Evolutionary conservation across 2,113 vertebrate genomes (phyloP), one percentile per base, ranked within the genome.

Genomic region (Microcebus tavaratra): DNA sequence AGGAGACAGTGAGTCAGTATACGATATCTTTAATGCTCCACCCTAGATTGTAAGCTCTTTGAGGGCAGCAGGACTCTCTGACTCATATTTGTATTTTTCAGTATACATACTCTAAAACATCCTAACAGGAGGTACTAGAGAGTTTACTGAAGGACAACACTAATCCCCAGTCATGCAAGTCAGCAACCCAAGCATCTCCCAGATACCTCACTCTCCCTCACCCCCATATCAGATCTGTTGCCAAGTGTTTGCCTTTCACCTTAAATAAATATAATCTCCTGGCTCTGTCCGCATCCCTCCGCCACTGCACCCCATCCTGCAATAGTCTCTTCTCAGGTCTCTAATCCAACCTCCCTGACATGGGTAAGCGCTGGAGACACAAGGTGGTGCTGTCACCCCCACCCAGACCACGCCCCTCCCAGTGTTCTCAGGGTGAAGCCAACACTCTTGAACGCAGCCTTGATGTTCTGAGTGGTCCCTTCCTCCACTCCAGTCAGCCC

Each of bases 1-100:
- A 59, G 48, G 83, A 83, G 29, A 70, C 0, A 23, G 57, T 0
- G 25, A n/a, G 3, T 11, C 1, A 0, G 59, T 10, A 3, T 8
- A 45, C 9, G 6, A 2, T 29, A 45, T 31, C n/a, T 72, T 78
- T 53, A 42, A 9, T 34, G 34, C 17, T 42, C 13, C 11, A 45
- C 63, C 0, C 29, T 12, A 21, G 45, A 78, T 0, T 84, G 50
- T 39, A 84, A 70, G 12, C 18, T 83, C 63, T 79, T 14, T 42
- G 23, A 96, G 45, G 45, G 25, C 42, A 55, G 23, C 1, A 18
- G 34, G 10, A 39, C 45, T 70, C 15, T 90, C 68, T 68, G 17
- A 61, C 23, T 89, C 39, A 25, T 25, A 18, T 73, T 53, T 65
- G 1, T 36, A 23, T 63, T 73, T 75, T 73, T 7, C 29, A 78